These are phyloP conservation scores for Oryctolagus cuniculus DNA, from an alignment of 2,113 vertebrate genomes.

Conservation along the genomic window mOryCun1.1 NC_091436.1:74414501-74415000, in stretches of 20 bases:
- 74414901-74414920: slow-evolving; percentile 13
- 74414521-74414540: slow-evolving; percentile 46
- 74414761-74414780: slow-evolving; percentile 18
- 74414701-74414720: slow-evolving; percentile 61
- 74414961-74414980: slow-evolving; percentile 26
- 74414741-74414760: slow-evolving; percentile 46
- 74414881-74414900: slow-evolving; percentile 18
- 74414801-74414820: slow-evolving; percentile 17
- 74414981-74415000: slow-evolving; percentile 44
- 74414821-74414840: slow-evolving; percentile 10
- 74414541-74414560: slow-evolving; percentile 60
- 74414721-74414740: slow-evolving; percentile 61
- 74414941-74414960: slow-evolving; percentile 21
- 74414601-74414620: slow-evolving; percentile 52
- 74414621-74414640: slow-evolving; percentile 76
- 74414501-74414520: slow-evolving; percentile 48
- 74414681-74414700: slow-evolving; percentile 59
- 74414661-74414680: slow-evolving; percentile 68
- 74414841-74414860: slow-evolving; percentile 37
- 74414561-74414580: slow-evolving; percentile 69
- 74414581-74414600: slow-evolving; percentile 69
- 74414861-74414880: slow-evolving; percentile 49
- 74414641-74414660: slow-evolving; percentile 52
- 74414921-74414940: slow-evolving; percentile 44
- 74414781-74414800: background rate